Evolutionary conservation across 2,113 vertebrate genomes (phyloP), one percentile per base, ranked within the genome.

Genomic region (Thunnus maccoyii): DNA sequence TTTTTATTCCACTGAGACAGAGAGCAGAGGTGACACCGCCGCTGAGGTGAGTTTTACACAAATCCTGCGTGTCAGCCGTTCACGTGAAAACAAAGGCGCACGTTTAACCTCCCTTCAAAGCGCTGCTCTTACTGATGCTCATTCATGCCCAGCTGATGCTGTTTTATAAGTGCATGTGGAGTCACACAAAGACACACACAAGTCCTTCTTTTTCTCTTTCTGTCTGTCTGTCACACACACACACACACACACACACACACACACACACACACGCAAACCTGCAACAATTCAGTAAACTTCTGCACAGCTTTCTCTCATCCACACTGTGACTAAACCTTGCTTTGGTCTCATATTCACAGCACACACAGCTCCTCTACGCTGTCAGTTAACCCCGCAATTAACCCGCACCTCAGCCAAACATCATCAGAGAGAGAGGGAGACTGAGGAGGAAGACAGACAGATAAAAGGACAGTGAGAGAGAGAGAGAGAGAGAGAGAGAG

Each of bases 331-430:
- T 79, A 82, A 88, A 83, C 44, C 65, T 84, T 0, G 6, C 82
- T 89, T 81, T 88, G 4, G 63, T 90, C 78, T 93, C 82, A 74
- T 84, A 73, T 86, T 84, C 76, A 44, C 76, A 79, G 78, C 82
- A 75, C 75, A 75, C 75, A 72, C 70, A 46, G 77, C 84, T 89
- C 85, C 83, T 84, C 65, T 51, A 66, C 30, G 13, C 57, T 66
- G 58, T 73, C 85, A 72, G 85, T 90, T 92, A 87, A 91, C 90
- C 89, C 86, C 17, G 79, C 81, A 87, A 93, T 92, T 90, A 91
- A 92, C 89, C 89, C 36, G 30, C 77, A 88, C 74, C 84, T 87
- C 81, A 73, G 73, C 78, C 82, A 86, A 87, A 92, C 85, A 81
- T 88, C 82, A 83, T 89, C 89, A 76, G 71, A 80, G 72, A 60